Evolutionary conservation across 2,797 vertebrate species (phyloP), one percentile per base, ranked within the genome.

Genomic region (Myripristis jacobus): DNA sequence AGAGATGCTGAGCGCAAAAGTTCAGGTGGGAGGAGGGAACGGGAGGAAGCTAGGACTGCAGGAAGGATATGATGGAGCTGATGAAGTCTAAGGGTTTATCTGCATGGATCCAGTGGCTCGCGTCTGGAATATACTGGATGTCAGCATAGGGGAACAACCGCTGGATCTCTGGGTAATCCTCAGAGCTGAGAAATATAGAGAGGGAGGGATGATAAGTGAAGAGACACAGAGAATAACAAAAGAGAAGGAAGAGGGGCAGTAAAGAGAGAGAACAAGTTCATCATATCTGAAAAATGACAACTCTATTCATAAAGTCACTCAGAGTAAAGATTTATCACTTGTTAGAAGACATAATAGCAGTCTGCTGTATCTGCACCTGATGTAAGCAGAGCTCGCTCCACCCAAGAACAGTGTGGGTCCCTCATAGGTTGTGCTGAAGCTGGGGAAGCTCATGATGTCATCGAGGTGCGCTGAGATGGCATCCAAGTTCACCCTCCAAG

Each of bases 71-170:
- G 82, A 99, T 85, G 50, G 96, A 95, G 75, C 94, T 93, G 81
- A 98, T 85, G 91, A 99, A 98, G 25, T 97, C 96, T 80, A 96
- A 91, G 2, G 97, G 97, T 81, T 96, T 93, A 67, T 99, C 97
- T 0, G 95, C 95, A 2, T 99, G 98, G 83, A 99, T 94, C 94
- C 96, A 98, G 88, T 99, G 98, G 70, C 96, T 96, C 7, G 97
- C 95, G 0, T 96, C 94, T 7, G 94, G 88, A 53, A 99, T 95
- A 29, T 95, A 94, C 91, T 97, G 96, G 75, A 99, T 91, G 76
- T 95, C 93, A 0, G 96, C 96, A 44, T 48, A 78, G 3, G 98
- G 97, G 85, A 99, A 99, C 75, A 98, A 93, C 51, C 95, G 93
- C 63, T 94, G 91, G 78, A 99, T 99, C 87, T 98, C 96, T 0